Evolutionary conservation across 92 coral and sea anemone species (phyloP).

Genomic region (Palythoa grandis): DNA sequence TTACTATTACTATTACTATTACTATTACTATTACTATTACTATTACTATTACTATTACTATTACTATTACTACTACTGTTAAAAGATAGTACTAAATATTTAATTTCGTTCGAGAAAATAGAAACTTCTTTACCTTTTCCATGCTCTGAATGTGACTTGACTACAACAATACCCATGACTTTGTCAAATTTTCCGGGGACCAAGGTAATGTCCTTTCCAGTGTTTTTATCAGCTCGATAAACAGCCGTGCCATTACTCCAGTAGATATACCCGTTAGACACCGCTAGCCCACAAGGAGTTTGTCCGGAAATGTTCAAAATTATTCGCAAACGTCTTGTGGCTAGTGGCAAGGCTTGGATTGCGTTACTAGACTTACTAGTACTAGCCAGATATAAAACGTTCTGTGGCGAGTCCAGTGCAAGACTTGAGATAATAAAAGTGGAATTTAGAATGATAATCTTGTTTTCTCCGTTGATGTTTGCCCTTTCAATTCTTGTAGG

Average conservation of each 20-base stretch:
- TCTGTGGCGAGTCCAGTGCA: slow-evolving; percentile 2
- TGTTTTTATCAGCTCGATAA: slow-evolving; percentile 18
- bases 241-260: slow-evolving; percentile 26
- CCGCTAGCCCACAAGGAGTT: slow-evolving; percentile 6
- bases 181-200: slow-evolving; percentile 4
- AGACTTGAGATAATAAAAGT: not conserved
- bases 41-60: too few species aligned
- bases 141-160: not conserved
- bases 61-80: not conserved
- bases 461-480: not conserved
- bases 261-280: slow-evolving; percentile 9
- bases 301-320: not conserved
- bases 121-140: not conserved
- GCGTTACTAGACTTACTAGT: slow-evolving; percentile 7
- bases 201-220: slow-evolving; percentile 1
- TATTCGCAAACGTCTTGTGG: not conserved
- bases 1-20: too few species aligned
- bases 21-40: too few species aligned
- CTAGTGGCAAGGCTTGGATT: slow-evolving; percentile 1
- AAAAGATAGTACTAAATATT: not conserved
- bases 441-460: not conserved
- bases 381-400: slow-evolving; percentile 13
- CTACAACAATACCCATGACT: slow-evolving; percentile 10
- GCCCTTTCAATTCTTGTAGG: not conserved
- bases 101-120: not conserved